Percentiles rank a stretch among this genome's conserved stretches.
phyloP scores from a whole-genome alignment of 1,140 invertebrate genomes.

The Drosophila chauvacae region DNA sequence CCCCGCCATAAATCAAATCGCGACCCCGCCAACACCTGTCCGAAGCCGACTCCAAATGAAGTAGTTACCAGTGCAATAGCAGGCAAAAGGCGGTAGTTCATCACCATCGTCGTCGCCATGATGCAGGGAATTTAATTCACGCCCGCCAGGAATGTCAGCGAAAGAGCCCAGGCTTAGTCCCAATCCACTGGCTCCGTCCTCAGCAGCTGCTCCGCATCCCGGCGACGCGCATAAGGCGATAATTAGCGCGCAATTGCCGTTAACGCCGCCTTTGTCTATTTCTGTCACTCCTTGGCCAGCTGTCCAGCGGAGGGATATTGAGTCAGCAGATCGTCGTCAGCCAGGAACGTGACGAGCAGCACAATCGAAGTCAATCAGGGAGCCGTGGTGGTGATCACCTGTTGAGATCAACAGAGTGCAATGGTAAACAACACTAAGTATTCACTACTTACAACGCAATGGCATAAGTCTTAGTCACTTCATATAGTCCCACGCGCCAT shows the following conservation, averaged over 20 bases:
- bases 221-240: conserved; percentile 19
- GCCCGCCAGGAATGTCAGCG: conserved; percentile 43
- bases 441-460: background rate
- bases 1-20: conserved; percentile 44
- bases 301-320: background rate
- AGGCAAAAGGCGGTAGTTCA: conserved; percentile 15
- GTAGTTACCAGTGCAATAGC: conserved; percentile 38
- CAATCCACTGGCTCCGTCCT: background rate
- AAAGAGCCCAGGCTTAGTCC: conserved; percentile 4
- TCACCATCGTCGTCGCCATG: conserved; percentile 15
- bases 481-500: conserved; percentile 5
- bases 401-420: background rate
- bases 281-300: conserved; percentile 5
- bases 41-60: conserved; percentile 36
- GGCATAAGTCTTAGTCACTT: background rate
- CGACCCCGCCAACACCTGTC: conserved; percentile 12
- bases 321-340: conserved; percentile 30
- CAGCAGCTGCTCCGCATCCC: conserved; percentile 6
- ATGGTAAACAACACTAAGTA: background rate
- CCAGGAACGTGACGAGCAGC: conserved; percentile 37
- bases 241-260: conserved; percentile 55
- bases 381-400: conserved; percentile 4
- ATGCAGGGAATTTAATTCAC: conserved; percentile 52
- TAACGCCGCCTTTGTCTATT: conserved; percentile 36
- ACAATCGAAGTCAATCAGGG: conserved; percentile 23